phyloP scores from a whole-genome alignment of 2,113 vertebrate species.

The Oostethus manadensis region DNA sequence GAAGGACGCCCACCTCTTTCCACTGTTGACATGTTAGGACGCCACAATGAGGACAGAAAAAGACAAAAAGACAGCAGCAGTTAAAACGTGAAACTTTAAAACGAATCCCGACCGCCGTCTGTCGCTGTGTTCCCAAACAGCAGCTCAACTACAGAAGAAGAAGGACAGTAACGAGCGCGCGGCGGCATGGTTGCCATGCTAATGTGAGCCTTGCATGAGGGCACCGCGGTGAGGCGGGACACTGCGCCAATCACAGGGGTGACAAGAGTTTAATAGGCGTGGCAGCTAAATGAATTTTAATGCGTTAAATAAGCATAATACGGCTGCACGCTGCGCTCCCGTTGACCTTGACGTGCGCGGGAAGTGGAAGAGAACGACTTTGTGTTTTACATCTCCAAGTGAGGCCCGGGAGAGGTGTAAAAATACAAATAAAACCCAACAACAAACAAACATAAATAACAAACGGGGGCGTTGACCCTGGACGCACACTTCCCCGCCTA shows the following conservation, averaged over 20 bases:
- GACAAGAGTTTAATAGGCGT: slow-evolving; percentile 46
- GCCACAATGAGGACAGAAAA: slow-evolving; percentile 34
- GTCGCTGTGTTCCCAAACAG: too few species aligned
- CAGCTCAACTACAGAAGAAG: too few species aligned
- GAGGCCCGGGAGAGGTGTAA: slow-evolving; percentile 3
- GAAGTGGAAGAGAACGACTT: not conserved
- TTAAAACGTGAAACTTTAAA: slow-evolving; percentile 8
- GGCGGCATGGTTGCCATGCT: slow-evolving; percentile 14
- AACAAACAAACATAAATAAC: slow-evolving; percentile 19
- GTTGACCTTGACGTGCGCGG: slow-evolving; percentile 37
- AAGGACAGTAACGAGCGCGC: not conserved
- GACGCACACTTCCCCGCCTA: slow-evolving; percentile 49
- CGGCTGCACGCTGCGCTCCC: slow-evolving; percentile 39
- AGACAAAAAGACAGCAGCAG: slow-evolving; percentile 40
- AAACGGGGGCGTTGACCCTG: slow-evolving; percentile 55
- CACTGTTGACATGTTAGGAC: slow-evolving; percentile 52
- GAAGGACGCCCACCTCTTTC: slow-evolving; percentile 66
- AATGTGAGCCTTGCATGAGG: slow-evolving; percentile 38
- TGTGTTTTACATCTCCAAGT: not conserved
- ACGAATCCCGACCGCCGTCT: too few species aligned
- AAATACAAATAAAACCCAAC: slow-evolving; percentile 10
- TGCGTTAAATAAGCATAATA: slow-evolving; percentile 56
- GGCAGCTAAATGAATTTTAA: slow-evolving; percentile 52
- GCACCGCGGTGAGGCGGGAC: slow-evolving; percentile 55
- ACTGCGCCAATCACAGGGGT: slow-evolving; percentile 47